Conservation (phyloP, 2,888 invertebrate genomes). For the Aethes cnicana region DNA sequence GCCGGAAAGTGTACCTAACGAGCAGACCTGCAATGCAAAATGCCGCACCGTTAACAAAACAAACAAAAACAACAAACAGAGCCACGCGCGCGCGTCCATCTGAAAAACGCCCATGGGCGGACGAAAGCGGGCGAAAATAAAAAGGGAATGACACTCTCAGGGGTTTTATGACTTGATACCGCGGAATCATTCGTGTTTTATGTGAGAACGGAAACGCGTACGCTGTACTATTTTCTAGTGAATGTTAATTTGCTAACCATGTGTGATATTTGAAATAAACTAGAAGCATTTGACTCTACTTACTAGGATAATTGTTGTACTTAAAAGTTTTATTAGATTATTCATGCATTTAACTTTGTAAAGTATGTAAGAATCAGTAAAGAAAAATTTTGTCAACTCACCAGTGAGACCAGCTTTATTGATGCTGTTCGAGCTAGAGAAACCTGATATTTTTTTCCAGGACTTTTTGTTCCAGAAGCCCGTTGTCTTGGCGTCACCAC, state of each 20-base stretch:
- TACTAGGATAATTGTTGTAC: no score
- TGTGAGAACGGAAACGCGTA: constrained; percentile 60
- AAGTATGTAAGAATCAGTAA: not conserved
- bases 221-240: constrained; percentile 49
- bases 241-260: constrained; percentile 46
- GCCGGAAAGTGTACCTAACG: constrained; percentile 84
- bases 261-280: constrained; percentile 48
- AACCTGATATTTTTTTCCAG: constrained; percentile 90
- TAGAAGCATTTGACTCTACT: not conserved
- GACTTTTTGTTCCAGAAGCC: constrained; percentile 89
- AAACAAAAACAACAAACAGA: constrained; percentile 68
- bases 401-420: constrained; percentile 86
- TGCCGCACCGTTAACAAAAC: constrained; percentile 81
- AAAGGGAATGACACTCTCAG: constrained; percentile 63
- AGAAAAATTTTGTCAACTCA: constrained; percentile 66
- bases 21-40: constrained; percentile 83
- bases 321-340: no score
- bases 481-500: constrained; percentile 75
- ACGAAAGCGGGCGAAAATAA: constrained; percentile 72
- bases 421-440: constrained; percentile 87
- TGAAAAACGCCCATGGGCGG: constrained; percentile 77
- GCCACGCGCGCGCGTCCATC: constrained; percentile 76
- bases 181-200: constrained; percentile 66
- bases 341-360: not conserved
- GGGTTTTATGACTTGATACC: constrained; percentile 69